phyloP scores from a whole-genome alignment of 2,888 invertebrate genomes.

The Trachelus tabidus region DNA sequence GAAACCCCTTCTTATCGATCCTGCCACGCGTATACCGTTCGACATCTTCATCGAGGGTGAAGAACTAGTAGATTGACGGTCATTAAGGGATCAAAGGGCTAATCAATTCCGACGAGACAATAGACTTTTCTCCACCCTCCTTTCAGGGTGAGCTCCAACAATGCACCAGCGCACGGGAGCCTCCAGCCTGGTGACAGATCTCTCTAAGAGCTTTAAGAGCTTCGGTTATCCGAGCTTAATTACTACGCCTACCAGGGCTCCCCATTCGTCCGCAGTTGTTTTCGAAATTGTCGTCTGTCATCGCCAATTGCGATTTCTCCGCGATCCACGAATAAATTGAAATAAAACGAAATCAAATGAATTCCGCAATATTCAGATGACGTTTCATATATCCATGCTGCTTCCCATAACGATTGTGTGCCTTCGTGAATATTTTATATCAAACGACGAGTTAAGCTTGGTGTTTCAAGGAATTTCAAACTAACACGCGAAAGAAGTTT shows the following conservation, averaged over 20 bases:
- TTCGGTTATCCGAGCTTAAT: constrained; percentile 43
- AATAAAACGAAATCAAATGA: not conserved
- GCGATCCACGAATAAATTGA: not conserved
- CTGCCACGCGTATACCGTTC: not conserved
- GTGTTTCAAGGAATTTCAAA: not conserved
- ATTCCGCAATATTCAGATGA: not conserved
- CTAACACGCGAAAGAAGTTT: not conserved
- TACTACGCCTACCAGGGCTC: constrained; percentile 15
- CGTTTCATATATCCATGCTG: too few relatives aligned
- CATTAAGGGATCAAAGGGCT: constrained; percentile 38
- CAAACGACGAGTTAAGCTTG: not conserved
- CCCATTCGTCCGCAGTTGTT: not conserved
- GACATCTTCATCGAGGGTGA: not conserved
- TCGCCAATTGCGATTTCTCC: not conserved
- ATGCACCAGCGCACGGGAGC: not conserved
- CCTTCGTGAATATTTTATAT: too few relatives aligned
- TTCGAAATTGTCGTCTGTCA: not conserved
- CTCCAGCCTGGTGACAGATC: not conserved
- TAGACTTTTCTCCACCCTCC: constrained; percentile 30
- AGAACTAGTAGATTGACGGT: not conserved
- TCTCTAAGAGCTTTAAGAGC: constrained; percentile 32
- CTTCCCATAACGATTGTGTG: too few relatives aligned
- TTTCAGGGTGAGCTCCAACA: not conserved
- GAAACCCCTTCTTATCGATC: not conserved
- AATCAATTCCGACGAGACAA: constrained; percentile 40